Percentiles rank a stretch among this genome's conserved stretches.
These are phyloP conservation scores for Caenorhabditis drosophilae DNA, from an alignment of 2,888 invertebrate genomes.

Conservation along the genomic window DNA sequence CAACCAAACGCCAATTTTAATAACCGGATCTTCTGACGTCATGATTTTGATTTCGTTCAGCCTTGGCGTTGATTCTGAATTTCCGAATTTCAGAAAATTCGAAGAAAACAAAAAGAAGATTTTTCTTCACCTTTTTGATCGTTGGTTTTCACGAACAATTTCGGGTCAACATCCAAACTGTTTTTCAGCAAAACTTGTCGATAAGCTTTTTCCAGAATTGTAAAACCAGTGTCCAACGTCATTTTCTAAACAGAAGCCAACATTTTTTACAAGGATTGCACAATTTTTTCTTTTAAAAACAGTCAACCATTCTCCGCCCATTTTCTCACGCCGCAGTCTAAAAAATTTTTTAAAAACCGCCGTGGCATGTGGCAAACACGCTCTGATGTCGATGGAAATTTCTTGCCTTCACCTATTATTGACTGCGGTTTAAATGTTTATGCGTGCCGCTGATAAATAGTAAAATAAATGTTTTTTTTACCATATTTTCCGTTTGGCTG, in stretches of 20 bases:
- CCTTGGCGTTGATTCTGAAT: slow-evolving; percentile 23
- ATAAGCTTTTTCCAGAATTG: slow-evolving; percentile 62
- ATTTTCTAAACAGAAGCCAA: slow-evolving; percentile 48
- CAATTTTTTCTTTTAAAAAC: too few species aligned
- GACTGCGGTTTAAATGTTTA: too few species aligned
- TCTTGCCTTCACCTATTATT: too few species aligned
- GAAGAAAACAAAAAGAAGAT: slow-evolving; percentile 4
- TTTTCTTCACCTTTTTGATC: slow-evolving; percentile 4
- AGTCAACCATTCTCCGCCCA: too few species aligned
- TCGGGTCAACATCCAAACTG: slow-evolving; percentile 38
- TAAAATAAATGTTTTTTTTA: slow-evolving; percentile 9
- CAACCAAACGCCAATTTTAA: slow-evolving; percentile 52
- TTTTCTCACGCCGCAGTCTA: too few species aligned
- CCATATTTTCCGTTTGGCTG: slow-evolving; percentile 54
- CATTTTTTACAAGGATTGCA: slow-evolving; percentile 2
- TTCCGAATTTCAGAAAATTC: background rate
- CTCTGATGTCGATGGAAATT: too few species aligned
- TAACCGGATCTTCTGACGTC: slow-evolving; percentile 32
- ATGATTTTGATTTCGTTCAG: slow-evolving; percentile 36
- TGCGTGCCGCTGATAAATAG: too few species aligned
- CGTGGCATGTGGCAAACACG: too few species aligned
- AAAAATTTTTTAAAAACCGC: too few species aligned
- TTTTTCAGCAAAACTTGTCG: slow-evolving; percentile 50
- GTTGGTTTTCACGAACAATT: slow-evolving; percentile 14
- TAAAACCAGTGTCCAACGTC: slow-evolving; percentile 62